Conservation (phyloP, 2,113 vertebrate genomes). For the Odobenus rosmarus region DNA sequence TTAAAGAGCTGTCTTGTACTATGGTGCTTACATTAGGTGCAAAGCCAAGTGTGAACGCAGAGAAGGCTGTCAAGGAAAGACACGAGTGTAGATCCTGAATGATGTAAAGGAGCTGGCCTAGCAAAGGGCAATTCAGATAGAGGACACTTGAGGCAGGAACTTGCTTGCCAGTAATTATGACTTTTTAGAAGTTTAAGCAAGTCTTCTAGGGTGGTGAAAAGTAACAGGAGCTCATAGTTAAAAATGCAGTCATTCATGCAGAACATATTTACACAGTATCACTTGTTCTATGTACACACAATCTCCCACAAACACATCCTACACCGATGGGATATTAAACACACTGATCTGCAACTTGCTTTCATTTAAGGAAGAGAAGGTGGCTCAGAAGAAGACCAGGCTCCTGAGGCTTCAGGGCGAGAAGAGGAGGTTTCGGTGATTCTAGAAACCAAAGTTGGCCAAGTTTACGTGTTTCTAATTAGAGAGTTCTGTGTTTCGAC, state of each 20-base stretch:
- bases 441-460: constrained; percentile 55
- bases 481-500: too few species aligned
- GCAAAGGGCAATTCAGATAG: not conserved
- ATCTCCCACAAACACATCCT: not conserved
- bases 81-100: not conserved
- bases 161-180: not conserved
- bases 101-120: not conserved
- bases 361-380: not conserved
- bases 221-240: not conserved
- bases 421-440: constrained; percentile 56
- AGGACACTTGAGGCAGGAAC: not conserved
- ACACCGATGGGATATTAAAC: not conserved
- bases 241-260: not conserved
- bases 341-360: not conserved
- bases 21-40: not conserved
- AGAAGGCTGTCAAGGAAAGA: not conserved
- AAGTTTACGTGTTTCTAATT: constrained; percentile 60
- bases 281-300: not conserved
- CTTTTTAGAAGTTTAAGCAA: constrained; percentile 1
- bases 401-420: constrained; percentile 71
- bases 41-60: not conserved
- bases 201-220: not conserved
- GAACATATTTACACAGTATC: not conserved
- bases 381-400: constrained; percentile 42
- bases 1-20: not conserved